Evolutionary conservation across 1,140 invertebrate species (phyloP), one percentile per base, ranked within the genome.

Genomic region (Danaus melanippus): DNA sequence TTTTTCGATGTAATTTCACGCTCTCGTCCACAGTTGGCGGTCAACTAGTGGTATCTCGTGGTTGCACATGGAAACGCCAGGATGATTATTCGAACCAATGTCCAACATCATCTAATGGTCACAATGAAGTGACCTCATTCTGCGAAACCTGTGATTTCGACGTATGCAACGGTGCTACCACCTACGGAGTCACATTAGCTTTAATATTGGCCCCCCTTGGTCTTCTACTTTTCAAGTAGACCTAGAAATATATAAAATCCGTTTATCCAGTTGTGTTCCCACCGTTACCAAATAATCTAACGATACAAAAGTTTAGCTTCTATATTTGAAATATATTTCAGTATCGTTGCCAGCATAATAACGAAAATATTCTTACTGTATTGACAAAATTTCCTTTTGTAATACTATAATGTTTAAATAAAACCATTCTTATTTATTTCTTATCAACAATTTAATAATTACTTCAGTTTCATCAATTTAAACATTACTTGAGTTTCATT

Each of bases 61-160:
- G 88, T 2, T 92, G 90, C 66, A 89, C 89, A 0, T 88, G 85
- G 67, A 88, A 90, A 43, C 87, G 87, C 39, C 74, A 81, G 15
- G 88, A 90, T 10, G 88, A 90, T 56, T 88, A 88, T 57, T 73
- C 60, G 7, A 89, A 83, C 11, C 74, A 76, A 7, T 91, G 91
- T 57, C 80, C 88, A 1, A 75, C 74, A 39, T 71, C 84, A 11
- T 76, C 86, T 8, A 81, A 84, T 15, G 73, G 79, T 7, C 82
- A 84, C 48, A 83, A 87, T 42, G 88, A 87, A 58, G 80, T 87
- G 3, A 74, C 89, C n/a, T 86, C 89, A 8, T 91, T 89, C 67
- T 89, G 88, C 43, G 85, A 78, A 56, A 89, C 87, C 17, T 89
- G 88, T 58, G 88, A 88, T 46, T 87, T 87, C 42, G 88, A 89